Base-by-base conservation (phyloP, 2,888 invertebrate species). In the Caenorhabditis imperialis region DNA sequence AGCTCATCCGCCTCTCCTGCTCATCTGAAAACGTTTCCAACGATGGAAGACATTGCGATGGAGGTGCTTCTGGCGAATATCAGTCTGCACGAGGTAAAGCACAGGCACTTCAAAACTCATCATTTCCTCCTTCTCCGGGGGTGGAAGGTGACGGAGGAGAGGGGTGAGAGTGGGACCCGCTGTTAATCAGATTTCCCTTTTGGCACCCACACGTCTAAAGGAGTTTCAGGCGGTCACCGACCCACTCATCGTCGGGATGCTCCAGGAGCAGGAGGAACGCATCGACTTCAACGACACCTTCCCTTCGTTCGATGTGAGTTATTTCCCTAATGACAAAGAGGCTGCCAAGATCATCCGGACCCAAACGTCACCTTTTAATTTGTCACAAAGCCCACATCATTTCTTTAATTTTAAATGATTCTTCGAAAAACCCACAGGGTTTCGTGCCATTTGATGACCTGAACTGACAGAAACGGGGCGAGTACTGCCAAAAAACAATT, bases 71-170 rank as follows among this genome's bases (percentile, higher is more conserved):
- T 72, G 55, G 20, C 57, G 42, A 73, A 73, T 55, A 54, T 60
- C 53, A 73, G 58, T 42, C 38, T 73, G 20, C 60, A 73, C 27
- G 73, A 73, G 60, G 73, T 73, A 23, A 61, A 53, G 18, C 35
- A 33, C n/a, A 44, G 25, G 44, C 53, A 67, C 70, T 70, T 70
- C 47, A 70, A 70, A 70, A 61, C 70, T 61, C 61, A 63, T 63
- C 53, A 30, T 10, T 30, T 30, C 40, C 22, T 54, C 30, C 51
- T 51, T 40, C 25, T 51, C 50, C 25, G 63, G 57, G 57, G 50
- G 57, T 67, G 57, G 18, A 44, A 22, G 44, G n/a, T 22, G 42
- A 27, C 20, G 35, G n/a, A 51, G 30, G 14, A 1, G 40, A n/a
- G 22, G 20, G 25, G 35, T 20, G 16, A 30, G 33, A 22, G 37